Evolutionary conservation across 2,888 invertebrate species (phyloP), one percentile per base, ranked within the genome.

Genomic region (Lucinisca nassula): DNA sequence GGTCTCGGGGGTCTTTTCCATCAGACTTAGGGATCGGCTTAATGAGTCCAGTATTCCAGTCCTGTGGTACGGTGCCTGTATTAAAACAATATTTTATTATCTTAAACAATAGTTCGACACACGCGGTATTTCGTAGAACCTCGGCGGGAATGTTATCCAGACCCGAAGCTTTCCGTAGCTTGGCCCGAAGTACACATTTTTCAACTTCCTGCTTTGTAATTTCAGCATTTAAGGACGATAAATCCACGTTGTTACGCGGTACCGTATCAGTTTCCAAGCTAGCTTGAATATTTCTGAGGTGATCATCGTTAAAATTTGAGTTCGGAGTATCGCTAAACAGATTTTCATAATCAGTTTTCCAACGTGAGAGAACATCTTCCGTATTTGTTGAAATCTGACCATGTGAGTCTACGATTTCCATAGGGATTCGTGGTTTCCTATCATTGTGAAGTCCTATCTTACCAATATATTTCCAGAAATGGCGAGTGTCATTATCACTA

Each of bases 21-120:
- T 70, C 70, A 27, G 70, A 70, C 27, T 70, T 70, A 10, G 70
- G 70, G 14, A 70, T 70, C 32, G 70, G 70, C 35, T 70, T 70
- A 17, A 70, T 70, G 24, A 70, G 10, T 10, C 35, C 70, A 10
- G 32, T 70, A 17, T 32, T 73, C 73, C 73, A 73, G 10, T 73
- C 73, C 10, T 14, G 12, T 73, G 73, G 73, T 10, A 73, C 40
- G 2, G 21, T 27, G 3, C 73, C 73, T 21, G 10, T 73, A 6
- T 73, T 27, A 40, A 73, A 73, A 24, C 73, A 73, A 40, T n/a
- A 40, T 17, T n/a, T 24, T 4, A 73, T 30, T n/a, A 73, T 73
- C n/a, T 70, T 70, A 70, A 27, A 21, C 24, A 70, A 24, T 70
- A 70, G 27, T 8, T 70, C 70, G 6, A 70, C 21, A 27, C 70